These are phyloP conservation scores for Matsumyia berberina DNA, from an alignment of 2,888 invertebrate species.

Conservation along the genomic window DNA sequence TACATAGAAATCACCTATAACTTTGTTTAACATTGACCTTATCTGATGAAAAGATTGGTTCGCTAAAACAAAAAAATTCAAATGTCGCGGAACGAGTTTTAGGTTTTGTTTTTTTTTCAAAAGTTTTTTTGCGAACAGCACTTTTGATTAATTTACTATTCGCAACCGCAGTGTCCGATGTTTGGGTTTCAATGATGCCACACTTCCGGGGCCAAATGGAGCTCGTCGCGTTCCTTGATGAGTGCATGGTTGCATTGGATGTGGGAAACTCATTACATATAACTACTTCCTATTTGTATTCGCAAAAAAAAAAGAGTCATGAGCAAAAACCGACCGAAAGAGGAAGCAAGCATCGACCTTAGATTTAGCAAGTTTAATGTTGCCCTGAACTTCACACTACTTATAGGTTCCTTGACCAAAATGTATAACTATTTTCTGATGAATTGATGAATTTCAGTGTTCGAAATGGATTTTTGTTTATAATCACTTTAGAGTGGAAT, in stretches of 20 bases:
- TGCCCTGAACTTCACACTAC: slow-evolving; percentile 10
- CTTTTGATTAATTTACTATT: background rate
- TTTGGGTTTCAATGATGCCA: background rate
- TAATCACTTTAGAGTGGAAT: too few relatives aligned
- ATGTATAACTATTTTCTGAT: slow-evolving; percentile 4
- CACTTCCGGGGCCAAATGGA: slow-evolving; percentile 18
- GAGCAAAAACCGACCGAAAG: background rate
- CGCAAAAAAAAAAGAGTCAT: background rate
- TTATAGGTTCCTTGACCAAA: slow-evolving; percentile 16
- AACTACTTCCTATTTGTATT: background rate
- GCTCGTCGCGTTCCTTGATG: background rate
- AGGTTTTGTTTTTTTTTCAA: background rate
- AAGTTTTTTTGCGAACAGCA: slow-evolving; percentile 8
- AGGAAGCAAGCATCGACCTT: background rate
- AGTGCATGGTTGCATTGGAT: background rate
- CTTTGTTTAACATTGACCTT: slow-evolving; percentile 15
- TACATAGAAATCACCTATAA: background rate
- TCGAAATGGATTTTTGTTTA: too few relatives aligned
- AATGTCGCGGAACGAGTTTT: slow-evolving; percentile 11
- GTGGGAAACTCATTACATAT: background rate
- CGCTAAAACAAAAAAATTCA: background rate
- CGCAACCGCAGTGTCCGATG: background rate
- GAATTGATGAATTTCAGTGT: too few relatives aligned
- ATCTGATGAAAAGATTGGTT: slow-evolving; percentile 5
- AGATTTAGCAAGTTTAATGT: background rate